phyloP scores from a whole-genome alignment of 2,888 invertebrate genomes.

The Archips crataeganus region DNA sequence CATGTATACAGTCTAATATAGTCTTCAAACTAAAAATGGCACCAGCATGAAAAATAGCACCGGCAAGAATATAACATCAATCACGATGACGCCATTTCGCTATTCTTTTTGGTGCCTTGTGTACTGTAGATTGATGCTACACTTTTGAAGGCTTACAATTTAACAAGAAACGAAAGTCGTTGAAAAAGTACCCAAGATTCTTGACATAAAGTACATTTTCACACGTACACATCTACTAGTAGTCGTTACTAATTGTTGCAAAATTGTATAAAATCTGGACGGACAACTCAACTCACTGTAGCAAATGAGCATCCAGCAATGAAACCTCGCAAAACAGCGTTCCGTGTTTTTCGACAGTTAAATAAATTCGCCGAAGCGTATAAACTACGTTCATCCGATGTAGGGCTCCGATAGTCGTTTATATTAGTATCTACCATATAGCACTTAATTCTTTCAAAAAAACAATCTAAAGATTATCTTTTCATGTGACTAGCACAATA shows the following conservation, averaged over 20 bases:
- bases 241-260: constrained; percentile 60
- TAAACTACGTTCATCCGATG: constrained; percentile 35
- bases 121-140: background rate
- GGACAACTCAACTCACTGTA: constrained; percentile 84
- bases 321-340: constrained; percentile 48
- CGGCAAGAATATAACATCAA: constrained; percentile 9
- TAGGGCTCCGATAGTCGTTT: constrained; percentile 34
- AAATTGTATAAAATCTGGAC: constrained; percentile 83
- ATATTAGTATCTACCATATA: constrained; percentile 4
- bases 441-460: constrained; percentile 25
- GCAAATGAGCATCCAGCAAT: constrained; percentile 83
- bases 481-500: background rate
- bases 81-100: background rate
- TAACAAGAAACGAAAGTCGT: constrained; percentile 13
- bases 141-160: constrained; percentile 4
- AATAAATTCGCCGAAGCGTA: constrained; percentile 38
- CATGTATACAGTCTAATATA: constrained; percentile 29
- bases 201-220: constrained; percentile 44
- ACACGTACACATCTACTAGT: constrained; percentile 50
- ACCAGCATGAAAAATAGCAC: constrained; percentile 27
- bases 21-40: constrained; percentile 34
- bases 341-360: constrained; percentile 19
- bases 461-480: constrained; percentile 1
- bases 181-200: constrained; percentile 9
- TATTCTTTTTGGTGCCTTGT: background rate